phyloP scores from a whole-genome alignment of 1,140 invertebrate species.

The Campoletis sonorensis region DNA sequence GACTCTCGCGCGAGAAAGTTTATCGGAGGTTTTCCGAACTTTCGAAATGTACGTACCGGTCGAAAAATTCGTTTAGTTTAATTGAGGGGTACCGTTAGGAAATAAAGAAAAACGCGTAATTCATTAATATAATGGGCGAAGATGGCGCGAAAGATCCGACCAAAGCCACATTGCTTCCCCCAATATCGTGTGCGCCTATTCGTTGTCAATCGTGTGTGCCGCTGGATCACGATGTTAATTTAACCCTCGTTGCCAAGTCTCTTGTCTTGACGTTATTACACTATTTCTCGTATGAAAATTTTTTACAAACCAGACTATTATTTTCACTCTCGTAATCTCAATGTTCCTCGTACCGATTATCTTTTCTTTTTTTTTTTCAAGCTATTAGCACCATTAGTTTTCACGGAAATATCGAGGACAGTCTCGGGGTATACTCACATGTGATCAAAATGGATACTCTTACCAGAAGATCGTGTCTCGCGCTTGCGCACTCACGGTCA shows the following conservation, averaged over 20 bases:
- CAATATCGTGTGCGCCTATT: constrained; percentile 18
- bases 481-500: constrained; percentile 70
- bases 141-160: constrained; percentile 65
- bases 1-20: no score
- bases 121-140: constrained; percentile 55
- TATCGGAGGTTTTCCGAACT: no score
- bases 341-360: constrained; percentile 50
- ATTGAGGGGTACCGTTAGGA: constrained; percentile 10
- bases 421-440: constrained; percentile 78
- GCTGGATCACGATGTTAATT: constrained; percentile 31
- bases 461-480: constrained; percentile 76
- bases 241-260: constrained; percentile 10
- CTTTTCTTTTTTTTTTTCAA: constrained; percentile 54
- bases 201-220: constrained; percentile 57
- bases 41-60: background rate
- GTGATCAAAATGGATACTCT: constrained; percentile 81
- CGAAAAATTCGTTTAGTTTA: background rate
- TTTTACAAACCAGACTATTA: constrained; percentile 57
- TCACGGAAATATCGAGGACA: constrained; percentile 65
- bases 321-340: constrained; percentile 52
- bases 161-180: constrained; percentile 63
- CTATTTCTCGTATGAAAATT: constrained; percentile 38
- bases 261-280: background rate
- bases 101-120: constrained; percentile 16
- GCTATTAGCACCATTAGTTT: constrained; percentile 68